phyloP scores from a whole-genome alignment of 2,797 vertebrate species.

The Peromyscus attwateri region DNA sequence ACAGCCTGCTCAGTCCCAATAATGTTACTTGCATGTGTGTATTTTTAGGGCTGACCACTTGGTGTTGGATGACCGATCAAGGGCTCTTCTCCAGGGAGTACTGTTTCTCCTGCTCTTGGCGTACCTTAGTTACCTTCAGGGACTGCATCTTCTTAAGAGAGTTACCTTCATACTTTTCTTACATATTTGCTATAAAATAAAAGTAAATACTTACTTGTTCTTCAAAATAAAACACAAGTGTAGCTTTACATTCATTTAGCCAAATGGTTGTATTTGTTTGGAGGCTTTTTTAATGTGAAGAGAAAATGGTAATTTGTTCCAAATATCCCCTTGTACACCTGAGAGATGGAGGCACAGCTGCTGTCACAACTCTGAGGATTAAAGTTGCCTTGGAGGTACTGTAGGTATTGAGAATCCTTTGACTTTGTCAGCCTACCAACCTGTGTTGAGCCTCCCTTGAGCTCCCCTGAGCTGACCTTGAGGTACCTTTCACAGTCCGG shows the following conservation, averaged over 20 bases:
- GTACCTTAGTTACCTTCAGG: neutral
- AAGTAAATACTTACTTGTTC: constrained; percentile 61
- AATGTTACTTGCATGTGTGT: neutral
- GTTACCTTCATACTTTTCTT: constrained; percentile 13
- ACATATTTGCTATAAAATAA: constrained; percentile 68
- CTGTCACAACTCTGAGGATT: neutral
- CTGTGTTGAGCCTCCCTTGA: constrained; percentile 19
- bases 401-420: constrained; percentile 35
- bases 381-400: neutral
- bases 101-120: too few relatives aligned
- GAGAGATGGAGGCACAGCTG: neutral
- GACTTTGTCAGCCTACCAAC: constrained; percentile 53
- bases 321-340: neutral
- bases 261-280: neutral
- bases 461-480: neutral
- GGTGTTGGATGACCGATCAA: neutral
- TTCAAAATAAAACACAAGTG: constrained; percentile 7
- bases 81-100: neutral
- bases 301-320: constrained; percentile 34
- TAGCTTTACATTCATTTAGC: constrained; percentile 57
- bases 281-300: constrained; percentile 10
- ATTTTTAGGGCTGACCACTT: neutral
- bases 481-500: neutral
- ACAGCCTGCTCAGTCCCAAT: neutral
- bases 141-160: neutral